Conservation (phyloP, 1,140 invertebrate species). For the Drosophila sturtevanti region DNA sequence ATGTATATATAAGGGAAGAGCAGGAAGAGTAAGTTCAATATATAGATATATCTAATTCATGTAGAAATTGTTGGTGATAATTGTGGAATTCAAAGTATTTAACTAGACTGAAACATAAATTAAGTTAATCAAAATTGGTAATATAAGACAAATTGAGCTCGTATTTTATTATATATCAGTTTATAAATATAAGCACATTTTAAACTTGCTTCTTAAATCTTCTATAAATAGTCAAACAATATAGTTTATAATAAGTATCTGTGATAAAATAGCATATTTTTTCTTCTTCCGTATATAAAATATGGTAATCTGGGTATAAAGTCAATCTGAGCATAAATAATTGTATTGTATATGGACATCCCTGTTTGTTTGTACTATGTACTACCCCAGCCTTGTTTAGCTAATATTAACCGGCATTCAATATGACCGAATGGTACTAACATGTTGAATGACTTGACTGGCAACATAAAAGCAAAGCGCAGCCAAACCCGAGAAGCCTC, state of each 20-base stretch:
- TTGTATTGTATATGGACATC: neutral
- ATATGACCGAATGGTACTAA: constrained; percentile 54
- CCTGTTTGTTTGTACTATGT: neutral
- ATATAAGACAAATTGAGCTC: too few species aligned
- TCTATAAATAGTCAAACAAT: too few species aligned
- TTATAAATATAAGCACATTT: too few species aligned
- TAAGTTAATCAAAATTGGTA: too few species aligned
- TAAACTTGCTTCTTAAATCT: too few species aligned
- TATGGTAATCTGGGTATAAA: constrained; percentile 2
- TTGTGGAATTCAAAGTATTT: too few species aligned
- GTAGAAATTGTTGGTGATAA: too few species aligned
- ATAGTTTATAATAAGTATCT: neutral
- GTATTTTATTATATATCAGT: too few species aligned
- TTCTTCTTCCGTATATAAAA: neutral
- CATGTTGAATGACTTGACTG: constrained; percentile 70
- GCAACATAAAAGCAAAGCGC: constrained; percentile 66
- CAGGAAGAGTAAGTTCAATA: neutral
- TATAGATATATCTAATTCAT: neutral
- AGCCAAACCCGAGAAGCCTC: constrained; percentile 71
- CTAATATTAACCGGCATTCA: constrained; percentile 44
- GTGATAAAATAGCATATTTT: neutral
- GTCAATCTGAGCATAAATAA: neutral
- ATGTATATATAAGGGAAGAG: neutral
- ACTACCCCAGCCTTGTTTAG: constrained; percentile 4
- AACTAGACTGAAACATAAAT: too few species aligned